phyloP scores from a whole-genome alignment of 2,113 vertebrate genomes.

The Nerophis ophidion region DNA sequence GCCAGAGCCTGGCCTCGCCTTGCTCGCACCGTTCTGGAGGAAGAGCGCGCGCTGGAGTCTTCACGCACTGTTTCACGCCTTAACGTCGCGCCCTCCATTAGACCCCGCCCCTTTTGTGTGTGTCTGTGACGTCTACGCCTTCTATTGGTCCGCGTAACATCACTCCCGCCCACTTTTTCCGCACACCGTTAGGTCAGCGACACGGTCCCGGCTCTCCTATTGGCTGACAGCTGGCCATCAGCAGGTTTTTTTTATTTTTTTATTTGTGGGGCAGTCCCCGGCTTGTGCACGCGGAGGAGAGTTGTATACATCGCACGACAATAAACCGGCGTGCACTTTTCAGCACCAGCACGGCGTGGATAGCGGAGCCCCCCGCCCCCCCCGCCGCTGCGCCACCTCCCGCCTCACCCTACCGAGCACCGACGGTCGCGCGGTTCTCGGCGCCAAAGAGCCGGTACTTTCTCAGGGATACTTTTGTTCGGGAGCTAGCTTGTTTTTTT shows the following conservation, averaged over 20 bases:
- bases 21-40: constrained; percentile 62
- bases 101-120: background rate
- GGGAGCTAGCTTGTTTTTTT: constrained; percentile 34
- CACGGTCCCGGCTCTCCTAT: constrained; percentile 20
- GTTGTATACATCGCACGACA: constrained; percentile 69
- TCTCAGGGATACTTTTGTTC: constrained; percentile 28
- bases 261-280: constrained; percentile 41
- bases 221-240: constrained; percentile 32
- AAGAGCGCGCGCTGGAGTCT: constrained; percentile 59
- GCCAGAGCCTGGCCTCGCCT: constrained; percentile 28
- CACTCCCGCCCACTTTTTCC: constrained; percentile 25
- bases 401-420: background rate
- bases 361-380: constrained; percentile 57
- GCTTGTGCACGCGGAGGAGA: constrained; percentile 46
- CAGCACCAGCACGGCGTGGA: constrained; percentile 69
- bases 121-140: background rate
- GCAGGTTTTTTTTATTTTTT: constrained; percentile 37
- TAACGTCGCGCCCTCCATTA: constrained; percentile 36
- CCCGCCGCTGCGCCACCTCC: too few species aligned
- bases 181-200: constrained; percentile 25
- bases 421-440: constrained; percentile 30
- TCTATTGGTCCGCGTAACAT: constrained; percentile 39
- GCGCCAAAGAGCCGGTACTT: constrained; percentile 8
- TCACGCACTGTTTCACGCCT: constrained; percentile 42
- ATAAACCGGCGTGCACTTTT: constrained; percentile 60